These are phyloP conservation scores for Wiebesia pumilae DNA, from an alignment of 1,140 invertebrate genomes.

Conservation along the genomic window DNA sequence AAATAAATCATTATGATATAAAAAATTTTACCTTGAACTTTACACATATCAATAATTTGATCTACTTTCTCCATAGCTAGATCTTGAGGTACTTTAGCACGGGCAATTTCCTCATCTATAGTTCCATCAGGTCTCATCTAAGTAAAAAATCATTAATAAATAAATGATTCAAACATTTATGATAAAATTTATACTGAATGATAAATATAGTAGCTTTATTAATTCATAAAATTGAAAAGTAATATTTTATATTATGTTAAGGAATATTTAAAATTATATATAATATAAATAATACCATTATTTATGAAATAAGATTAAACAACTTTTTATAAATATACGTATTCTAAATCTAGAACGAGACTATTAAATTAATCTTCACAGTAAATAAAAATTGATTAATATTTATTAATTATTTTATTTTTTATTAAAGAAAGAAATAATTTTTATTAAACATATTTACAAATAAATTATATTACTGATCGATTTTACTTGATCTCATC, in stretches of 20 bases:
- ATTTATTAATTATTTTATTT: too few species aligned
- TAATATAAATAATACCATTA: too few species aligned
- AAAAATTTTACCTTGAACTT: not conserved
- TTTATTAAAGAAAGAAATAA: too few species aligned
- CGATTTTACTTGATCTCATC: too few species aligned
- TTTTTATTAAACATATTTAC: too few species aligned
- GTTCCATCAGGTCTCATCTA: constrained; percentile 62
- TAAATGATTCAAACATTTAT: not conserved
- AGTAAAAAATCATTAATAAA: not conserved
- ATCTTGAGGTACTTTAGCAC: constrained; percentile 56
- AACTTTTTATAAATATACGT: too few species aligned
- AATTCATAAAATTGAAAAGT: not conserved
- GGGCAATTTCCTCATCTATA: constrained; percentile 58
- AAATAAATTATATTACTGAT: too few species aligned
- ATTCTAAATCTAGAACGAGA: too few species aligned
- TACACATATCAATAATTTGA: constrained; percentile 24
- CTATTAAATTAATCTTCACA: too few species aligned
- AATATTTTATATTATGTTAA: not conserved
- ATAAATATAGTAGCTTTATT: not conserved
- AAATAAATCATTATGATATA: not conserved
- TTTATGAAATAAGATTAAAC: not conserved
- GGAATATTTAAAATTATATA: not conserved
- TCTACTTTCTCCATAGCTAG: constrained; percentile 40
- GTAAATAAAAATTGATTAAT: too few species aligned
- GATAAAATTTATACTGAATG: not conserved